Conservation (phyloP, 2,888 invertebrate species). For the Balanococcus diminutus region DNA sequence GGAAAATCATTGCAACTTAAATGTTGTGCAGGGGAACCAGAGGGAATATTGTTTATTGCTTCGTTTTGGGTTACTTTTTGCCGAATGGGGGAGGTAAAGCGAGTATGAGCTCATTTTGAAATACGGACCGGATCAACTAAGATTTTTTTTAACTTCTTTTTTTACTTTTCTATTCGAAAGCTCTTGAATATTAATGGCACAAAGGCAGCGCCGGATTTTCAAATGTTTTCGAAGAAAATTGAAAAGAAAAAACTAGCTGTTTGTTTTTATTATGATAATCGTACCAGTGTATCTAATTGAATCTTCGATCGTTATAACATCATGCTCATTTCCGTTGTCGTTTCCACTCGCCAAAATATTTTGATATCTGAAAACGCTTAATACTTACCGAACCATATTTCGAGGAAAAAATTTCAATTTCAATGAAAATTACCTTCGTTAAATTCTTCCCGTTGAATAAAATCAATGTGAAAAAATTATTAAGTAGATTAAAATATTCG, state of each 20-base stretch:
- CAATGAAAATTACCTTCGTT: constrained; percentile 5
- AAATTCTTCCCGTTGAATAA: not conserved
- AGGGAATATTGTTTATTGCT: constrained; percentile 47
- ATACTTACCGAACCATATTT: not conserved
- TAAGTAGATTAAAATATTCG: constrained; percentile 38
- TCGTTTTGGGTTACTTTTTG: constrained; percentile 38
- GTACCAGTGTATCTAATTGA: constrained; percentile 36
- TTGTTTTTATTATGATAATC: constrained; percentile 38
- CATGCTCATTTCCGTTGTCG: constrained; percentile 9
- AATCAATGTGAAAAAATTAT: not conserved
- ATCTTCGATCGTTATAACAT: constrained; percentile 39
- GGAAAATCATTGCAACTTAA: constrained; percentile 33
- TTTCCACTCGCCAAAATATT: not conserved
- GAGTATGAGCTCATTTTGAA: constrained; percentile 38
- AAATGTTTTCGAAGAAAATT: constrained; percentile 26
- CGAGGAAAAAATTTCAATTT: not conserved
- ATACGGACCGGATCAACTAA: constrained; percentile 35
- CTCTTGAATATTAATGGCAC: constrained; percentile 40
- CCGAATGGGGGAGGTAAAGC: constrained; percentile 26
- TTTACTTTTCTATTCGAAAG: not conserved
- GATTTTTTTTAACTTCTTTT: not conserved
- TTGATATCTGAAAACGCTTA: not conserved
- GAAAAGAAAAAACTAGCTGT: constrained; percentile 25
- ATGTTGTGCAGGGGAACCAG: constrained; percentile 22
- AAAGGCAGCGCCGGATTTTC: not conserved